Evolutionary conservation across 2,797 vertebrate species (phyloP), one percentile per base, ranked within the genome.

Genomic region (Myotis pilosus): DNA sequence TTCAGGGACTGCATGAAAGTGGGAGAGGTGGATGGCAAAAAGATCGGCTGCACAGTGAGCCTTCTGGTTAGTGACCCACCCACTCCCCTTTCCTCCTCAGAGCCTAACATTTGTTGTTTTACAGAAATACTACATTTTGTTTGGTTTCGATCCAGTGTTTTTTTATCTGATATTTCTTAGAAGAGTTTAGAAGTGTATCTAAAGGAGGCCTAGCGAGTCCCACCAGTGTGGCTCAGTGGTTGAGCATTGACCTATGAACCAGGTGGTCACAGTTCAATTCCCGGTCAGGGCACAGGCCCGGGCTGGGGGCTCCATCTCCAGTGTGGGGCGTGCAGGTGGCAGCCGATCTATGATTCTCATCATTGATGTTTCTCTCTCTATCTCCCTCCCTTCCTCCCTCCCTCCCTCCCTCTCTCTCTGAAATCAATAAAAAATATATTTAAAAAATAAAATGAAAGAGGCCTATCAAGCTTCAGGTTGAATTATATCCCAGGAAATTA

Each of bases 31-130:
- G 99, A 99, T 94, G 99, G 99, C 68, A 99, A 99, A 98, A 99
- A 99, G 98, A 99, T 99, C 68, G 99, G 99, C 95, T 99, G 99
- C 95, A 99, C 99, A 11, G 99, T 99, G 98, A 99, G 99, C 98
- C 98, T 99, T 75, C 98, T 99, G 99, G 99, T 99, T 96, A 98
- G 99, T 98, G 96, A 81, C 62, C 28, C n/a, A 19, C 19, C 28
- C n/a, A 17, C 19, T 55, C 28, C 49, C 28, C 57, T 80, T 72
- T 2, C 87, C 79, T 69, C 6, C 69, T 92, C 89, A 36, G 25
- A 0, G 36, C 78, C 86, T 94, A 44, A 79, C 25, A 20, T 47
- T 60, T 87, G 51, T 41, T 64, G 85, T 57, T 76, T 33, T 66
- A 23, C 47, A 72, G 83, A 93, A 19, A 79, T 36, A 15, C 68